Evolutionary conservation across 1,140 invertebrate genomes (phyloP).

Genomic region (Aphelinus atriplicis): DNA sequence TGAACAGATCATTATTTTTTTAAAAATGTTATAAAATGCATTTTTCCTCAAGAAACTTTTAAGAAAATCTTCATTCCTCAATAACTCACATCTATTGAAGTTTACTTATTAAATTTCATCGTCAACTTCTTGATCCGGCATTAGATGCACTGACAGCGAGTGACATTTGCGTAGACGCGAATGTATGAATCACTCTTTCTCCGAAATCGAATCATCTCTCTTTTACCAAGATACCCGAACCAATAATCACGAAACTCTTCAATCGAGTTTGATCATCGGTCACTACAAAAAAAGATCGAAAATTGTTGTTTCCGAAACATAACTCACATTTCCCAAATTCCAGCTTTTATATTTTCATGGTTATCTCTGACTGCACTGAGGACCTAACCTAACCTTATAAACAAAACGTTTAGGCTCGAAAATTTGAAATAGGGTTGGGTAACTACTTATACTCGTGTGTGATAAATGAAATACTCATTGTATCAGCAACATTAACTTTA

Average conservation of each 20-base stretch:
- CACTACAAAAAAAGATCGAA: too few relatives aligned
- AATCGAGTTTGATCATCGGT: too few relatives aligned
- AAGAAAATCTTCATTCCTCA: neutral
- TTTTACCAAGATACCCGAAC: too few relatives aligned
- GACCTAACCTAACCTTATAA: constrained; percentile 9
- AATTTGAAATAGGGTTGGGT: neutral
- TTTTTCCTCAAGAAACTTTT: neutral
- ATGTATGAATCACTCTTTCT: constrained; percentile 24
- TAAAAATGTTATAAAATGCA: neutral
- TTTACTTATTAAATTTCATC: constrained; percentile 19
- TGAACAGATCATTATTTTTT: too few relatives aligned
- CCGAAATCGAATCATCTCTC: constrained; percentile 18
- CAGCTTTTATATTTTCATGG: neutral
- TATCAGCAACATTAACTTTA: constrained; percentile 31
- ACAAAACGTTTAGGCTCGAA: neutral
- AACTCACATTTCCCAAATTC: too few relatives aligned
- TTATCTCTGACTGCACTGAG: neutral
- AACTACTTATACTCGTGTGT: neutral
- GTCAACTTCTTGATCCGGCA: neutral
- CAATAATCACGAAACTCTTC: too few relatives aligned
- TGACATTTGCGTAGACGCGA: constrained; percentile 31
- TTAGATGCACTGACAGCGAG: neutral
- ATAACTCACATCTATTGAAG: constrained; percentile 1
- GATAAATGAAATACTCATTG: neutral
- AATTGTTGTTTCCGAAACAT: too few relatives aligned